These are phyloP conservation scores for Cladopsammia gracilis DNA, from an alignment of 64 coral and sea anemone species.

Conservation along the genomic window DNA sequence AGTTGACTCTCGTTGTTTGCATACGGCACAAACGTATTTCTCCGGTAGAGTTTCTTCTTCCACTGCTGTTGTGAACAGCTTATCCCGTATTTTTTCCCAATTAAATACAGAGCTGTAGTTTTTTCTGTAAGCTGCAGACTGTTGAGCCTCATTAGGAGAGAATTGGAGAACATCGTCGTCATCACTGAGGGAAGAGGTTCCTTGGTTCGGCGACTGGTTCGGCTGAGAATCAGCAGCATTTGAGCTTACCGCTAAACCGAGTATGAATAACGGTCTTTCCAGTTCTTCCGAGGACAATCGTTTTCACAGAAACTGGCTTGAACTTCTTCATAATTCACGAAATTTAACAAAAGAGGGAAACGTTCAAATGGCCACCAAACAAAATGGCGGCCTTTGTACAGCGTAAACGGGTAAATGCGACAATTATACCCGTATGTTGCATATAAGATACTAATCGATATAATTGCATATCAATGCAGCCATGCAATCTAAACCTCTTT, in stretches of 20 bases:
- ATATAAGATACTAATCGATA: too few species aligned
- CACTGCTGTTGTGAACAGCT: conserved; percentile 8
- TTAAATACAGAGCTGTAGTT: conserved; percentile 32
- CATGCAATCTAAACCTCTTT: too few species aligned
- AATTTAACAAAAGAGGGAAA: not conserved
- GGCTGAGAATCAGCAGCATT: conserved; percentile 23
- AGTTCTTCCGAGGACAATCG: not conserved
- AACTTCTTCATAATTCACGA: not conserved
- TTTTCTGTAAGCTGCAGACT: conserved; percentile 1
- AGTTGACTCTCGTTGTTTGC: not conserved
- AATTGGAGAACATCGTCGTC: conserved; percentile 9
- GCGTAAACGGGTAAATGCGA: too few species aligned
- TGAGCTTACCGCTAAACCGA: not conserved
- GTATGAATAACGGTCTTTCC: not conserved
- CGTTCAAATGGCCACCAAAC: too few species aligned
- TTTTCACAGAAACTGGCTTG: not conserved
- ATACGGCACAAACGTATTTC: conserved; percentile 25
- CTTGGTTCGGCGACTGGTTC: not conserved
- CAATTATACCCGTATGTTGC: too few species aligned
- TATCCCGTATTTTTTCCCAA: conserved; percentile 17
- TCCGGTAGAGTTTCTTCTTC: conserved; percentile 41
- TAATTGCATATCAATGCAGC: too few species aligned
- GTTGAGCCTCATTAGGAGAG: too few species aligned
- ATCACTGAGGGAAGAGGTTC: not conserved
- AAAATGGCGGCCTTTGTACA: too few species aligned